Evolutionary conservation across 2,888 invertebrate species (phyloP).

Genomic region (Nezara viridula): DNA sequence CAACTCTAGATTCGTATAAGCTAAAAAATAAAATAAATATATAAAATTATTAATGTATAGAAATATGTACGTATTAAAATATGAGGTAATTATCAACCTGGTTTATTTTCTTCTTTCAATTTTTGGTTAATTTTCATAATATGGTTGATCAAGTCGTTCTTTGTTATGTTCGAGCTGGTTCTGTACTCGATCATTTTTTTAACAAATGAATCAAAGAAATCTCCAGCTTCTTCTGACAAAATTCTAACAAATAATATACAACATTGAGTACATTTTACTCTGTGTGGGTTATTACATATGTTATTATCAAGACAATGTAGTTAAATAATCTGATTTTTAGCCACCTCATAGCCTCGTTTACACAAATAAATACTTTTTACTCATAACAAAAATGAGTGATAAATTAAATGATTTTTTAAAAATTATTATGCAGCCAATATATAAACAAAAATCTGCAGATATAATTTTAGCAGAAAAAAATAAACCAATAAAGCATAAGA

Average conservation of each 20-base stretch:
- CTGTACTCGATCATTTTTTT: constrained; percentile 57
- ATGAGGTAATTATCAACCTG: background rate
- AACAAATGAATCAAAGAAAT: constrained; percentile 62
- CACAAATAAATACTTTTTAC: no score
- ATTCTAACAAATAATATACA: background rate
- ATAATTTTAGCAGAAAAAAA: no score
- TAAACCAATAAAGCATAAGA: no score
- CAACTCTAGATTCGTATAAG: constrained; percentile 42
- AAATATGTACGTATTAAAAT: background rate
- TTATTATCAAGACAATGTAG: no score
- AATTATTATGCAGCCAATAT: no score
- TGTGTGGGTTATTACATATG: background rate
- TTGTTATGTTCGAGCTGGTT: background rate
- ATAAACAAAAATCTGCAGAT: no score
- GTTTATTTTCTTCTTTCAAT: background rate
- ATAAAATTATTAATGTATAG: background rate
- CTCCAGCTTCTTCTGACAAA: constrained; percentile 60
- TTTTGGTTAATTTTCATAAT: background rate
- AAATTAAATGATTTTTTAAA: no score
- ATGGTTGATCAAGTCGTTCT: background rate
- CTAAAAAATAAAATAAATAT: background rate
- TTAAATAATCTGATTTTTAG: no score
- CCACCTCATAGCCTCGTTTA: no score
- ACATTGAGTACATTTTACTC: background rate
- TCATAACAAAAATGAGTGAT: no score